phyloP scores from a whole-genome alignment of 1,140 invertebrate species.

The Drosophila gunungcola region DNA sequence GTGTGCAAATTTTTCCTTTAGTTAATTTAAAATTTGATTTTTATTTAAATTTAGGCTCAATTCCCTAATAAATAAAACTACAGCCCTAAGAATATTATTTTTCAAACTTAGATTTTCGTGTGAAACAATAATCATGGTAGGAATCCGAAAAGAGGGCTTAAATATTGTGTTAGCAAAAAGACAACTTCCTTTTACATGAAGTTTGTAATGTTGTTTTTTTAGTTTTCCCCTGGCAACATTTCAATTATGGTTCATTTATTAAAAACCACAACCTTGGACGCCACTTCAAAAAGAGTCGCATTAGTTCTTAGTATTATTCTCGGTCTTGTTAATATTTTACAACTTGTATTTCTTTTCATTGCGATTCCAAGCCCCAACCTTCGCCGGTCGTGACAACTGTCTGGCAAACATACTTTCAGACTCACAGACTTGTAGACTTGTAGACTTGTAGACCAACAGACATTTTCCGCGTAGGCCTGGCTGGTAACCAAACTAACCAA shows the following conservation, averaged over 20 bases:
- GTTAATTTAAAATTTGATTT: too few relatives aligned
- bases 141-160: too few relatives aligned
- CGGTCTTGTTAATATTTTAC: background rate
- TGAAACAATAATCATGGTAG: too few relatives aligned
- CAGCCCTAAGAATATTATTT: too few relatives aligned
- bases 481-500: constrained; percentile 16
- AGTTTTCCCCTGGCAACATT: background rate
- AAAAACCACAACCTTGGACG: constrained; percentile 1
- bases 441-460: constrained; percentile 3
- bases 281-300: background rate
- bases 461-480: constrained; percentile 59
- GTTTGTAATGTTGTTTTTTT: background rate
- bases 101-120: too few relatives aligned
- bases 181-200: background rate
- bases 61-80: too few relatives aligned
- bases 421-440: background rate
- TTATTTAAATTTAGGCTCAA: too few relatives aligned
- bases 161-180: background rate
- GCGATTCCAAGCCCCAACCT: constrained; percentile 16
- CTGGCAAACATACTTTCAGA: background rate
- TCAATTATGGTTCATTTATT: background rate
- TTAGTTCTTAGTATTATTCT: constrained; percentile 10
- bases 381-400: constrained; percentile 40
- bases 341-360: constrained; percentile 30
- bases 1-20: too few relatives aligned